Evolutionary conservation across 1,140 invertebrate genomes (phyloP).

Genomic region (Drosophila erecta): DNA sequence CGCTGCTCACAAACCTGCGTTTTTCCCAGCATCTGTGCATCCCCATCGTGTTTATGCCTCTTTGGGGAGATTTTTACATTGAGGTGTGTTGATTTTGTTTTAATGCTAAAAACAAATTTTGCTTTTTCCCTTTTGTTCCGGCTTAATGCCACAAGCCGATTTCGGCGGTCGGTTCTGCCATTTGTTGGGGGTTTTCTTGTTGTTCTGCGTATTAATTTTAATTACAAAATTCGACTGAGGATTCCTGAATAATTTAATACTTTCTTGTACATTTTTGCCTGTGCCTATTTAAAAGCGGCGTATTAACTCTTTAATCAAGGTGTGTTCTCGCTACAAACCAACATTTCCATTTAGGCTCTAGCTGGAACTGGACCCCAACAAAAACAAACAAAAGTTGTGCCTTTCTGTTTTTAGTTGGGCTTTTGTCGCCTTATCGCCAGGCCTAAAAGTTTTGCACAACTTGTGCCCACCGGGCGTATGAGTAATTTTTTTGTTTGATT

Average conservation of each 20-base stretch:
- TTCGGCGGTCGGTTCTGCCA: slow-evolving; percentile 38
- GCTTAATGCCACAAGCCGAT: slow-evolving; percentile 52
- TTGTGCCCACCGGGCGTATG: slow-evolving; percentile 50
- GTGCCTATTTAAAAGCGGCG: neutral
- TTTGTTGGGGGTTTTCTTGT: slow-evolving; percentile 29
- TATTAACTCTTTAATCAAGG: slow-evolving; percentile 49
- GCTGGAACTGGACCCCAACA: slow-evolving; percentile 17
- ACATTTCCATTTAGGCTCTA: slow-evolving; percentile 41
- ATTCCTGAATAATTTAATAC: slow-evolving; percentile 46
- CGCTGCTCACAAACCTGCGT: slow-evolving; percentile 4
- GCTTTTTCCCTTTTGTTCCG: slow-evolving; percentile 22
- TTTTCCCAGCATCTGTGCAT: slow-evolving; percentile 35
- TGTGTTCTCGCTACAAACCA: slow-evolving; percentile 27
- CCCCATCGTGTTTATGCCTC: slow-evolving; percentile 49
- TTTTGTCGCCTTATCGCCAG: slow-evolving; percentile 52
- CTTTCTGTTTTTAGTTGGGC: slow-evolving; percentile 41
- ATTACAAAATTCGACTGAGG: slow-evolving; percentile 44
- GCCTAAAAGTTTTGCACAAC: slow-evolving; percentile 59
- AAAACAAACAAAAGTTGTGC: slow-evolving; percentile 57
- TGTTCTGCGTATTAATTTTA: slow-evolving; percentile 49
- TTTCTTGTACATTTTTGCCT: slow-evolving; percentile 13
- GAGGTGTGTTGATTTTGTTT: slow-evolving; percentile 66
- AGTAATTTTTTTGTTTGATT: slow-evolving; percentile 69
- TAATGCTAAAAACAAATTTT: slow-evolving; percentile 50
- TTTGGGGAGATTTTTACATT: slow-evolving; percentile 59